phyloP scores from a whole-genome alignment of 2,888 invertebrate species.

The Antheraea yamamai region DNA sequence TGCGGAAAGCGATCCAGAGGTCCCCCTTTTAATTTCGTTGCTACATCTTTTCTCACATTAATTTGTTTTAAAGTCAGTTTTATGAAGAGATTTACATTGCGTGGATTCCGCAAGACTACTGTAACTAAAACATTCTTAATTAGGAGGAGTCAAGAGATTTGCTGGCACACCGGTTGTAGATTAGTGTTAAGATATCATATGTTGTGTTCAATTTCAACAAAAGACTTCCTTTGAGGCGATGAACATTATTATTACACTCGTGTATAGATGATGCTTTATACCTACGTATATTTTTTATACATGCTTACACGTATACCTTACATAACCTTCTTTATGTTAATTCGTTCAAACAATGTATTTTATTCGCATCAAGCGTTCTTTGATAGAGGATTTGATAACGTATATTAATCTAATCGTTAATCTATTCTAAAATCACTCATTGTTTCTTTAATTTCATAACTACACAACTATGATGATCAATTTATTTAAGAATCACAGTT shows the following conservation, averaged over 20 bases:
- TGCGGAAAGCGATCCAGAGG: constrained; percentile 62
- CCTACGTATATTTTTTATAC: background rate
- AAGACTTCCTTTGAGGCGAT: background rate
- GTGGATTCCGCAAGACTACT: background rate
- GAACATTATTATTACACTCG: background rate
- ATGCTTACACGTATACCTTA: background rate
- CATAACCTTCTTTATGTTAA: no score
- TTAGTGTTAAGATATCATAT: background rate
- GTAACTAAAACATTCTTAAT: background rate
- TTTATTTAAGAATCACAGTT: no score
- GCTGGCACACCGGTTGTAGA: background rate
- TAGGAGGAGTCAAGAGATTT: background rate
- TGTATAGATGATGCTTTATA: background rate
- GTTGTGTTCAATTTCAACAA: background rate
- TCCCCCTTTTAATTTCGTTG: constrained; percentile 59
- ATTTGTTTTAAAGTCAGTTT: constrained; percentile 54
- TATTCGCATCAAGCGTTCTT: background rate
- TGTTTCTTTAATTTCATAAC: no score
- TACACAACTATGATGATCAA: no score
- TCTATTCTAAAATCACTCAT: background rate
- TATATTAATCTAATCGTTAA: background rate
- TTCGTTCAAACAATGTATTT: background rate
- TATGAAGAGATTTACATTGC: constrained; percentile 6
- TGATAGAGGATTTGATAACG: background rate
- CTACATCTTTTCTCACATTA: constrained; percentile 48